These are phyloP conservation scores for Panagrolaimus sp. DNA, from an alignment of 1,140 invertebrate genomes.

Conservation along the genomic window DNA sequence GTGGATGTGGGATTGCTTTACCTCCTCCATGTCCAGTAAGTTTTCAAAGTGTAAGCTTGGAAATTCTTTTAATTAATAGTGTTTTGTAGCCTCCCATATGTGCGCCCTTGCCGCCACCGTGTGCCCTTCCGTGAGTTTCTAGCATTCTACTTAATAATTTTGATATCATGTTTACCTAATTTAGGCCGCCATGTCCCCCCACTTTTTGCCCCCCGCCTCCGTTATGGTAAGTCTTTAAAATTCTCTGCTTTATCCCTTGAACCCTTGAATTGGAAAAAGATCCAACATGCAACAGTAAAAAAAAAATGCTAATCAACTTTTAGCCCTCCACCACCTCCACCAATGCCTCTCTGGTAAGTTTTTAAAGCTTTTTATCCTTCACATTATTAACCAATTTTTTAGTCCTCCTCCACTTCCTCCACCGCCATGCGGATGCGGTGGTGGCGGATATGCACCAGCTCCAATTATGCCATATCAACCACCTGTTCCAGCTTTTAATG, in stretches of 20 bases:
- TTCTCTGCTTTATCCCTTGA: slow-evolving; percentile 41
- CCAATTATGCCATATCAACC: slow-evolving; percentile 24
- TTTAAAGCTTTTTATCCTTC: too few species aligned
- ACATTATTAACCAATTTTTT: too few species aligned
- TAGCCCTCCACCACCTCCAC: slow-evolving; percentile 36
- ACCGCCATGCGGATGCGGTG: slow-evolving; percentile 3
- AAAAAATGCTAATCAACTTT: too few species aligned
- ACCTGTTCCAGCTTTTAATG: slow-evolving; percentile 26
- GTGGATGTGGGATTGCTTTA: slow-evolving; percentile 20
- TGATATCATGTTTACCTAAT: too few species aligned
- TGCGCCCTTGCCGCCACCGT: slow-evolving; percentile 20
- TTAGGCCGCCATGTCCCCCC: too few species aligned
- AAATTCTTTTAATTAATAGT: too few species aligned
- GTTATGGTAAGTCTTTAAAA: too few species aligned
- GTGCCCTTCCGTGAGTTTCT: slow-evolving; percentile 30
- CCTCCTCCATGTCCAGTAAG: slow-evolving; percentile 27
- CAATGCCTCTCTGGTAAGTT: too few species aligned
- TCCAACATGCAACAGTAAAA: slow-evolving; percentile 53
- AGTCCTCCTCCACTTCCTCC: slow-evolving; percentile 25
- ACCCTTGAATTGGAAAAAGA: slow-evolving; percentile 52
- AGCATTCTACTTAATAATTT: too few species aligned
- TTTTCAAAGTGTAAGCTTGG: too few species aligned
- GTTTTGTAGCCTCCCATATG: not conserved
- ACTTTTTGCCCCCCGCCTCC: too few species aligned
- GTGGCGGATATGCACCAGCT: slow-evolving; percentile 32